Conservation (phyloP, 1,140 invertebrate species). For the Yoshiicerus persimilis region DNA sequence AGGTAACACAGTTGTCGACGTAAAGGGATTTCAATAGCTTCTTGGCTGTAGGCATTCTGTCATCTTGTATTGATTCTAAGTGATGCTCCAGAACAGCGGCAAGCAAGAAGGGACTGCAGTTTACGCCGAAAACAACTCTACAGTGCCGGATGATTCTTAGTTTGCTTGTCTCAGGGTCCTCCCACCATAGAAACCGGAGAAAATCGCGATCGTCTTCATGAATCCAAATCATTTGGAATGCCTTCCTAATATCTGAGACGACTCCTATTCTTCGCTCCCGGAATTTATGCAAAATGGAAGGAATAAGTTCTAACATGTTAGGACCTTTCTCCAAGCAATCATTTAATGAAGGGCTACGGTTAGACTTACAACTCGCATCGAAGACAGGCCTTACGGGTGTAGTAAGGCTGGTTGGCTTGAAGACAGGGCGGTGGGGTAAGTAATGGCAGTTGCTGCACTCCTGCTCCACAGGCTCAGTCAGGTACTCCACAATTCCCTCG, state of each 20-base stretch:
- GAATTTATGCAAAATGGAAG: conserved; percentile 53
- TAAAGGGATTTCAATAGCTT: conserved; percentile 45
- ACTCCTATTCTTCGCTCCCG: conserved; percentile 52
- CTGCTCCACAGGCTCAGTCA: neutral
- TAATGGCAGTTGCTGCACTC: conserved; percentile 17
- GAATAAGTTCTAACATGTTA: conserved; percentile 55
- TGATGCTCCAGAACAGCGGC: conserved; percentile 45
- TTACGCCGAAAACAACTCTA: conserved; percentile 51
- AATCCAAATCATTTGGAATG: conserved; percentile 55
- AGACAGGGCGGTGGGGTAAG: conserved; percentile 45
- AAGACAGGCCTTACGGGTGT: conserved; percentile 49
- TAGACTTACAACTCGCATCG: conserved; percentile 48
- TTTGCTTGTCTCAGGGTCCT: neutral
- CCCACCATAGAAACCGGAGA: conserved; percentile 51
- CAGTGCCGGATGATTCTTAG: conserved; percentile 26
- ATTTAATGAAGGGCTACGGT: conserved; percentile 52
- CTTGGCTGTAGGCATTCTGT: neutral
- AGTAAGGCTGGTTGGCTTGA: conserved; percentile 40
- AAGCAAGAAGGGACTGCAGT: conserved; percentile 52
- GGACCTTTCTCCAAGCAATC: conserved; percentile 53
- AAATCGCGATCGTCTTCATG: conserved; percentile 50
- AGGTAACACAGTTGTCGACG: conserved; percentile 50
- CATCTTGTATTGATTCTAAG: neutral
- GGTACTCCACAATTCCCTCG: conserved; percentile 47
- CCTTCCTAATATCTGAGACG: conserved; percentile 55